Conservation (phyloP, 1,140 invertebrate species). For the Neotoxoptera formosana region DNA sequence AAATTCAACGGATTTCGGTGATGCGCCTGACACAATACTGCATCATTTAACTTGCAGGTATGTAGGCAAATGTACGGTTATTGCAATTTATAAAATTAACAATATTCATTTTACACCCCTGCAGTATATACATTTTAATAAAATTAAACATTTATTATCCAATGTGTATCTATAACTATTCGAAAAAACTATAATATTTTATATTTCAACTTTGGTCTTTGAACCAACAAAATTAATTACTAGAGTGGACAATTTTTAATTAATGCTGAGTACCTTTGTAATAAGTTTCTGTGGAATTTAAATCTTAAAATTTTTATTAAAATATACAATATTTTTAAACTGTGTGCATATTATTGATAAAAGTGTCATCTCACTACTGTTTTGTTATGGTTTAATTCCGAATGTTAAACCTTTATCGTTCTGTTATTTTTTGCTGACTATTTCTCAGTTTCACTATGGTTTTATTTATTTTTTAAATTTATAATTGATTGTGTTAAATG, state of each 20-base stretch:
- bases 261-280: background rate
- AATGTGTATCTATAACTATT: too few relatives aligned
- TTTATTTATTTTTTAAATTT: background rate
- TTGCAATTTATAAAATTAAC: background rate
- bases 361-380: background rate
- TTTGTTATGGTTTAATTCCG: background rate
- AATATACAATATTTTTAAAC: background rate
- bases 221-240: background rate
- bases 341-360: background rate
- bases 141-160: background rate
- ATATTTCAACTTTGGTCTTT: background rate
- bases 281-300: background rate
- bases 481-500: background rate
- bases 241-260: background rate
- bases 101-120: background rate
- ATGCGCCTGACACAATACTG: constrained; percentile 14
- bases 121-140: background rate
- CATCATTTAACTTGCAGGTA: background rate
- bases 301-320: background rate
- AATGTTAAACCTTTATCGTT: background rate
- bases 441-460: background rate
- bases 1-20: background rate
- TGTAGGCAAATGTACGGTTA: background rate
- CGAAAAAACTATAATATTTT: background rate
- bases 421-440: background rate